A percentile compares a stretch with the other conserved stretches of the same genome.
Conservation (phyloP, 2,888 invertebrate genomes). For the Parochlus steinenii region DNA sequence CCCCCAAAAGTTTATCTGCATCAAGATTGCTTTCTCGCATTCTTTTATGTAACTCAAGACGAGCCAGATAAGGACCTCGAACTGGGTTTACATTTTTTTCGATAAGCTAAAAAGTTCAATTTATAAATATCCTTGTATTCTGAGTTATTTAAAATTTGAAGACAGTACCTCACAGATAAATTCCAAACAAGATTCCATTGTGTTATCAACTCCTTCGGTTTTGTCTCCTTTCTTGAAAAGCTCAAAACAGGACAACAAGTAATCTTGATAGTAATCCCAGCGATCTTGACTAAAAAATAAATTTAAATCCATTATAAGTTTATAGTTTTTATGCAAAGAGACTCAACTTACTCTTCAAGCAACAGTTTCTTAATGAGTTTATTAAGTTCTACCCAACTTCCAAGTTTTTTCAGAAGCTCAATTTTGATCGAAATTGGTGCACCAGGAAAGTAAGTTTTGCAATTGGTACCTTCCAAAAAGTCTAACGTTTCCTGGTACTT, state of each 20-base stretch:
- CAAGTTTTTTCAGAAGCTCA: conserved; percentile 52
- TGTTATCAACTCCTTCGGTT: conserved; percentile 16
- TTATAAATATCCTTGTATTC: neutral
- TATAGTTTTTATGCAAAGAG: conserved; percentile 1
- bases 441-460: conserved; percentile 47
- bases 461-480: conserved; percentile 63
- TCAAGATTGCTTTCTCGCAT: conserved; percentile 37
- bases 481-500: conserved; percentile 69
- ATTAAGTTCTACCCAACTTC: conserved; percentile 60
- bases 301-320: too few relatives aligned
- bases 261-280: conserved; percentile 58
- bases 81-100: conserved; percentile 37
- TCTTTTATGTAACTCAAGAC: conserved; percentile 55
- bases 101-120: conserved; percentile 34
- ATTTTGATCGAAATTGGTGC: conserved; percentile 53
- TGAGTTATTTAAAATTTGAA: neutral
- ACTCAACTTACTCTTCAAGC: conserved; percentile 43
- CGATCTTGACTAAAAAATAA: conserved; percentile 38
- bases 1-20: conserved; percentile 39
- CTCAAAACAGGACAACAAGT: conserved; percentile 52
- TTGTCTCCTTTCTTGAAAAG: conserved; percentile 29
- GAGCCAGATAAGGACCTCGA: conserved; percentile 71
- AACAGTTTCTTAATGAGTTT: conserved; percentile 55
- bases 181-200: conserved; percentile 23
- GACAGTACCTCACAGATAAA: conserved; percentile 22